Base-by-base conservation (phyloP, 2,888 invertebrate species). In the Drosophila hawaiiensis region DNA sequence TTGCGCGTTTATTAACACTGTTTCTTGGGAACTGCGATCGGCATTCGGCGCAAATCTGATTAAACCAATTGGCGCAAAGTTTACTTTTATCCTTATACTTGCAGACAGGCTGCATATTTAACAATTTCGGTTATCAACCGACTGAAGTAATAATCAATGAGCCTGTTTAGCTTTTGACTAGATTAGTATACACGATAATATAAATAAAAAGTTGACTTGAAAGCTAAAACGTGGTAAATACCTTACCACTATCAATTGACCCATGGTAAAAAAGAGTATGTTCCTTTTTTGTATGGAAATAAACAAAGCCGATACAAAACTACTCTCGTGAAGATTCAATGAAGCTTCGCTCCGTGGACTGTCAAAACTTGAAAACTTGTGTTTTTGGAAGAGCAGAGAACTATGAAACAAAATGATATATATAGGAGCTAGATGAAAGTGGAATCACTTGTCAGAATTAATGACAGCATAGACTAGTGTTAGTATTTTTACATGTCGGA, bases 31-130 rank as follows among this genome's bases (percentile, higher is more conserved):
- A 79, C 0, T 35, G 68, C 3, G 73, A 53, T 4, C 78, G 68
- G 50, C 78, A 81, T 4, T 73, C 53, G 3, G 39, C 31, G 19
- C 78, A 79, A 25, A 82, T 56, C n/a, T 64, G 55, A 50, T 78
- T 81, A 33, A 79, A 69, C 78, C 78, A 79, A n/a, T n/a, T 22
- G 7, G 33, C 29, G 35, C 78, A 79, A 0, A 50, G 66, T 37
- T 69, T 73, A 41, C 78, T 80, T 43, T 69, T 79, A 3, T 47
- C 47, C 22, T 69, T 81, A 35, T 61, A 63, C 37, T 69, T 68
- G 16, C 82, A 81, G 4, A 52, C 14, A 0, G 52, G 50, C 19
- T 60, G 43, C 68, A 77, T 78, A 12, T 28, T 39, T 29, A 3
- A 25, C 3, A 59, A 31, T 16, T 29, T 56, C n/a, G 2, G 9